Evolutionary conservation across 2,888 invertebrate species (phyloP), one percentile per base, ranked within the genome.

Genomic region (Aleiodes testaceus): DNA sequence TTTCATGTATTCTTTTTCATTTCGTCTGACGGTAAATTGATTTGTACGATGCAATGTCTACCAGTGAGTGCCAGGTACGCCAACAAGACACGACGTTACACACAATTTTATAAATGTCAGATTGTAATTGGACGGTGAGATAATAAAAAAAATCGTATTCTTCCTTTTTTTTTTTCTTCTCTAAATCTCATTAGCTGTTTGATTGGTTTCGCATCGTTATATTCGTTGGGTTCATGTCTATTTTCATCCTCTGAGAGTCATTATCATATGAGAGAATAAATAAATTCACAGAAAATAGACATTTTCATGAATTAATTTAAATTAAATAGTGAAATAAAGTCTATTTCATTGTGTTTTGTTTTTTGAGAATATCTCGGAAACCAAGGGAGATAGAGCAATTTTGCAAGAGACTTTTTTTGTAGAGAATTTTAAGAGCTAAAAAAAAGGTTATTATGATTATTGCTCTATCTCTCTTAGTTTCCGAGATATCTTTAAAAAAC

Each of bases 11-110:
- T 52, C 22, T 9, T 52, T 36, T 36, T 36, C 26, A 2, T 26
- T 26, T 36, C 36, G 22, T 16, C 63, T 45, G 45, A 6, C 22
- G 47, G 22, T 64, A 47, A 64, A 64, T 64, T 64, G 47, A 64
- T 64, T 47, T n/a, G 42, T 53, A 53, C 11, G 20, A 22, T 42
- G 30, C 50, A 30, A 59, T 47, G 30, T 44, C 18, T 59, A 36
- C 49, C 68, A 50, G 68, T 59, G 59, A 42, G 68, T 68, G 49
- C 68, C 61, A 49, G 61, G 50, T 47, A 68, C 68, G 20, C 1
- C 12, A 61, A 61, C 20, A 12, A 53, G 26, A 14, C n/a, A 45
- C 11, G 11, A 66, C 36, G 16, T 30, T 16, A 50, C 14, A 14
- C 12, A 66, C 44, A 47, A 67, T 67, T 47, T 65, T 70, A 22